Evolutionary conservation across 2,888 invertebrate species (phyloP), one percentile per base, ranked within the genome.

Genomic region (Tanytarsus gracilentus): DNA sequence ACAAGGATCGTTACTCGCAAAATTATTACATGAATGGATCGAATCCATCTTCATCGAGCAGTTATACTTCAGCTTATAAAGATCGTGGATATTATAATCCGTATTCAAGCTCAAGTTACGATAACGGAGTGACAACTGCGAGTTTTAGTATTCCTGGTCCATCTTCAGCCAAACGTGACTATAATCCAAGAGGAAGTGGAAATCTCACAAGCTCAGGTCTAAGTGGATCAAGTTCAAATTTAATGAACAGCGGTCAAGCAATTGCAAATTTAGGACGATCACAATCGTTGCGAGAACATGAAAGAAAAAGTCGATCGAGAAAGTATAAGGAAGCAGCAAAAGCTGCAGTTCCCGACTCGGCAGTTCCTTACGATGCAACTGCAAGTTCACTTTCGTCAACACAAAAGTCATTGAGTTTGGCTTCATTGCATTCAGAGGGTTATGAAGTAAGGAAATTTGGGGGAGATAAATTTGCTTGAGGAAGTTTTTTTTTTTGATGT

Each of bases 401-500:
- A 1, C 69, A 71, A 62, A 75, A 83, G 59, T 83, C 83, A 3
- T 71, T 82, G 62, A 85, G 85, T 71, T 78, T 84, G 65, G 83
- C 79, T 51, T 85, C 85, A 11, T 76, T 85, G 63, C 82, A 85
- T 67, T 89, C 89, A 62, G 89, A 89, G 76, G 89, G 89, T 77
- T 90, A 90, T 69, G 82, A 81, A 78, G 90, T 90, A 86, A 79
- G 87, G 74, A 11, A n/a, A n/a, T 30, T 30, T 6, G 6, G 6
- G 6, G 30, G 30, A 9, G 30, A 6, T 30, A 30, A 6, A 9
- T 8, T 30, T 30, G 30, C 6, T 30, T n/a, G n/a, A 30, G 6
- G 30, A 30, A 30, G 9, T 30, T 30, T 30, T 30, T 27, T 30
- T 8, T 3, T 21, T 48, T 18, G 14, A 48, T 18, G 5, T 9